Conservation (phyloP, 2,888 invertebrate species). For the Boloria euphrosyne region DNA sequence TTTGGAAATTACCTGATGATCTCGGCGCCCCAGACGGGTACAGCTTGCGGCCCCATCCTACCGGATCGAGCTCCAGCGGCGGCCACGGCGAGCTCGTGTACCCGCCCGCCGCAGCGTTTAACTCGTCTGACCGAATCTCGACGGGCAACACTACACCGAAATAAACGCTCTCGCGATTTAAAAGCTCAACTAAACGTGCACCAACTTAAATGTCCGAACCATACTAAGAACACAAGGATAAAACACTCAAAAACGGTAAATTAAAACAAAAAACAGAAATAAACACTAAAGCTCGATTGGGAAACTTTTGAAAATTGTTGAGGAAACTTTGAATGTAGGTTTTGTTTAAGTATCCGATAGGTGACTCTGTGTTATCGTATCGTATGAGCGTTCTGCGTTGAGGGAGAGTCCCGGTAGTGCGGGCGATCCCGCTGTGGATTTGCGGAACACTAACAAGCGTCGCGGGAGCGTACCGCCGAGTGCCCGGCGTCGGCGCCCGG, state of each 20-base stretch:
- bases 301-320: neutral
- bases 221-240: constrained; percentile 17
- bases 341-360: constrained; percentile 54
- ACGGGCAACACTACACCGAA: constrained; percentile 46
- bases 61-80: constrained; percentile 88
- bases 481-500: constrained; percentile 80
- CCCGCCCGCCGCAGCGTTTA: constrained; percentile 86
- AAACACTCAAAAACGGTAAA: constrained; percentile 4
- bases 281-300: constrained; percentile 2
- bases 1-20: constrained; percentile 74
- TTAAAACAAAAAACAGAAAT: neutral
- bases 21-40: constrained; percentile 88
- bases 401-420: constrained; percentile 73
- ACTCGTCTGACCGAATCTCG: constrained; percentile 91
- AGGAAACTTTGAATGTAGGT: too few species aligned
- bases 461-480: constrained; percentile 78
- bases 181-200: constrained; percentile 10
- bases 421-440: constrained; percentile 82
- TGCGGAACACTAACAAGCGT: constrained; percentile 82
- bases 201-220: constrained; percentile 26
- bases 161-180: constrained; percentile 18
- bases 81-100: constrained; percentile 92
- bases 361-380: constrained; percentile 76
- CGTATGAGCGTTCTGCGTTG: constrained; percentile 69
- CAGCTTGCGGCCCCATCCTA: constrained; percentile 90